Evolutionary conservation across 2,113 vertebrate species (phyloP).

Genomic region (Strix aluco): DNA sequence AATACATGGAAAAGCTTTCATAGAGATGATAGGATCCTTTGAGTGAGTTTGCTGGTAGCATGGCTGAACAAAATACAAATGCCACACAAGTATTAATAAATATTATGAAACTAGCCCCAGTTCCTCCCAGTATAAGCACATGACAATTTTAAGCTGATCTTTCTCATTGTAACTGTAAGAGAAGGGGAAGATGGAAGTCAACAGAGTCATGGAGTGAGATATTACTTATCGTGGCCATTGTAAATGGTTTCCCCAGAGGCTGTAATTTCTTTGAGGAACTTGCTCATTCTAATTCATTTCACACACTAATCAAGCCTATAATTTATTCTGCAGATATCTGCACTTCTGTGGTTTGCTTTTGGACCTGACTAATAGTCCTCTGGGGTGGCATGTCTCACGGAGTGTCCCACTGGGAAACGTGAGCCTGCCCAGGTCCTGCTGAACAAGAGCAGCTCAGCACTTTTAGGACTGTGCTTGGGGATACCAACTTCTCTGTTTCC

Average conservation of each 20-base stretch:
- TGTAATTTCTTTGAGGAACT: not conserved
- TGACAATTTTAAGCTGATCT: not conserved
- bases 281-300: not conserved
- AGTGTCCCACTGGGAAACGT: accelerated
- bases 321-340: not conserved
- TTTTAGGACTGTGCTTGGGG: not conserved
- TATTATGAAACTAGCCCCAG: not conserved
- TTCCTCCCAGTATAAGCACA: not conserved
- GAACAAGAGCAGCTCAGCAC: not conserved
- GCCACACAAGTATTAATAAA: not conserved
- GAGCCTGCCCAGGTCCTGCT: not conserved
- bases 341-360: not conserved
- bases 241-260: conserved; percentile 16
- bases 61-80: not conserved
- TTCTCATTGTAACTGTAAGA: not conserved
- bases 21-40: not conserved
- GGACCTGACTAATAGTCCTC: not conserved
- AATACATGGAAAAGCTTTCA: not conserved
- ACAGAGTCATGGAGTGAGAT: not conserved
- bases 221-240: not conserved
- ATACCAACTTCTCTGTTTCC: not conserved
- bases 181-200: not conserved
- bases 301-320: not conserved
- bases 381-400: not conserved
- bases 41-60: not conserved